Evolutionary conservation across 2,888 invertebrate species (phyloP).

Genomic region (Coenonympha arcania): DNA sequence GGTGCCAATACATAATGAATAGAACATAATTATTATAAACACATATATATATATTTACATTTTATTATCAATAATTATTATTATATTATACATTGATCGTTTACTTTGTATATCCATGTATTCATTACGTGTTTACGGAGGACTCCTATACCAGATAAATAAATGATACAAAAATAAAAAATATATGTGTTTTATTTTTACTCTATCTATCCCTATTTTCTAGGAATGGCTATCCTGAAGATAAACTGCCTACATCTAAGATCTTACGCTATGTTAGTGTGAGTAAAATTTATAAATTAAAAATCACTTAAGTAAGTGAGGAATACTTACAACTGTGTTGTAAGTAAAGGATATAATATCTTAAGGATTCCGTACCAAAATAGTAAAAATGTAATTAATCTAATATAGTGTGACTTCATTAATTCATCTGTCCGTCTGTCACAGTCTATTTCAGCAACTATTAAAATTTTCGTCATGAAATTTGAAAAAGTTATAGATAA

Average conservation of each 20-base stretch:
- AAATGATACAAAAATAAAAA: slow-evolving; percentile 53
- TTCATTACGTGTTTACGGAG: slow-evolving; percentile 66
- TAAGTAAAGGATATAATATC: no score
- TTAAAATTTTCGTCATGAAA: no score
- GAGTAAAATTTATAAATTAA: neutral
- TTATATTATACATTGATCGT: slow-evolving; percentile 59
- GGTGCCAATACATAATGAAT: slow-evolving; percentile 60
- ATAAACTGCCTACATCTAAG: no score
- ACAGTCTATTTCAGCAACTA: no score
- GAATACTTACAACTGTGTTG: no score
- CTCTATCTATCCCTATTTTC: neutral
- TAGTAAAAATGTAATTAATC: no score
- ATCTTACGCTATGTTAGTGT: no score
- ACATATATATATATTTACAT: slow-evolving; percentile 61
- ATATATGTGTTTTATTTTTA: slow-evolving; percentile 32
- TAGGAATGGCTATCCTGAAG: neutral
- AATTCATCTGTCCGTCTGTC: no score
- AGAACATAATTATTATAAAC: slow-evolving; percentile 42
- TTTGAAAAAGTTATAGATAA: no score
- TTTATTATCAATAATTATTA: slow-evolving; percentile 44
- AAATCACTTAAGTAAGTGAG: no score
- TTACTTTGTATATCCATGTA: slow-evolving; percentile 66
- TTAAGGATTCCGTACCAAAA: no score
- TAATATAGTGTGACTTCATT: no score
- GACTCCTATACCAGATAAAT: slow-evolving; percentile 64